Conservation (phyloP, 2,113 vertebrate genomes). For the Isurus oxyrinchus region DNA sequence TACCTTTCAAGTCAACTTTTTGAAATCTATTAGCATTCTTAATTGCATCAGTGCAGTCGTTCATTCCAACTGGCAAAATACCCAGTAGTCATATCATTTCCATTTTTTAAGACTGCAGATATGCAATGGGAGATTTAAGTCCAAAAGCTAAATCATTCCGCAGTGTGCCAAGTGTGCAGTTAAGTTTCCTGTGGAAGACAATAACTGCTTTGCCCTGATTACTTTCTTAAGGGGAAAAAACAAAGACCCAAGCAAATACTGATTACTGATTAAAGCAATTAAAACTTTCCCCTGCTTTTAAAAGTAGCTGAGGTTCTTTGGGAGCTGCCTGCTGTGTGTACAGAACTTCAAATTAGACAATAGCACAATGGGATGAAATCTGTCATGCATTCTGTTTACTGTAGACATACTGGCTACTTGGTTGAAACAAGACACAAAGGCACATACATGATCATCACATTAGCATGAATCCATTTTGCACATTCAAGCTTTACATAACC, state of each 20-base stretch:
- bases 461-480: neutral
- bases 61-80: conserved; percentile 95
- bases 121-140: conserved; percentile 60
- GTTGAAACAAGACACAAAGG: neutral
- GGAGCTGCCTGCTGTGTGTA: conserved; percentile 75
- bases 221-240: conserved; percentile 75
- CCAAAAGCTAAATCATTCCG: conserved; percentile 68
- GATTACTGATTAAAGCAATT: conserved; percentile 99
- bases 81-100: conserved; percentile 93
- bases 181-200: conserved; percentile 75
- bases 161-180: conserved; percentile 67
- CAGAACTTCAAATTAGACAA: conserved; percentile 86
- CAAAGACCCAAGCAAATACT: conserved; percentile 79
- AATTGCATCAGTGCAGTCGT: conserved; percentile 97
- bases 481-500: neutral
- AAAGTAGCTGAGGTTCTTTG: conserved; percentile 57
- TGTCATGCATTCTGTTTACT: conserved; percentile 83
- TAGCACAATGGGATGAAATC: conserved; percentile 91
- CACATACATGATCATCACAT: neutral
- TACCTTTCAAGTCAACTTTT: conserved; percentile 99
- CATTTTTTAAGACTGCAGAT: conserved; percentile 77
- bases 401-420: conserved; percentile 71
- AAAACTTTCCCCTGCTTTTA: conserved; percentile 90
- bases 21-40: conserved; percentile 99
- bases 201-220: conserved; percentile 73